Conservation (phyloP, 2,797 vertebrate species). For the Myotis planiceps region DNA sequence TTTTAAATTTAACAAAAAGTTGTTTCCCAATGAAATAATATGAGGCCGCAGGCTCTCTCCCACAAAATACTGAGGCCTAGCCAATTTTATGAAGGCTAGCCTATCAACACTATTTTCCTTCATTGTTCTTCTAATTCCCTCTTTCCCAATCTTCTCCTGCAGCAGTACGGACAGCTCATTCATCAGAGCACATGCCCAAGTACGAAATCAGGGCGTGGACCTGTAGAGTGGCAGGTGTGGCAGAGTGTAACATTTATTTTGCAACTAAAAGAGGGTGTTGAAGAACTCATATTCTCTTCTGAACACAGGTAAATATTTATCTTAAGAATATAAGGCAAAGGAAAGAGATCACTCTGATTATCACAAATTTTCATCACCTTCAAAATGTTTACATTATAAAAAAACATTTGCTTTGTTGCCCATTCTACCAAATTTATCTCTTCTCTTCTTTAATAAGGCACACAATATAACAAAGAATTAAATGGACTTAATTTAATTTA, state of each 20-base stretch:
- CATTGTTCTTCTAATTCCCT: neutral
- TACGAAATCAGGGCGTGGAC: neutral
- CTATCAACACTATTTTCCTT: neutral
- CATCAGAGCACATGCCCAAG: neutral
- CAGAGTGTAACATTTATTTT: neutral
- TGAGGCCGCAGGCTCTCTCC: neutral
- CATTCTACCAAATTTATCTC: constrained; percentile 16
- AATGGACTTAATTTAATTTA: constrained; percentile 21
- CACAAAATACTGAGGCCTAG: neutral
- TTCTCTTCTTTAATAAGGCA: constrained; percentile 23
- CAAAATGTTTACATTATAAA: neutral
- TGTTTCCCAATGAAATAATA: neutral
- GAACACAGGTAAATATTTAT: neutral
- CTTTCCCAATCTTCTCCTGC: neutral
- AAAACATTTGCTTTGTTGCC: constrained; percentile 59
- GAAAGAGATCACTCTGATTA: constrained; percentile 55
- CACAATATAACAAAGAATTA: neutral
- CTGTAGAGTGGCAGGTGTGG: neutral
- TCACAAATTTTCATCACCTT: constrained; percentile 52
- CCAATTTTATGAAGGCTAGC: neutral
- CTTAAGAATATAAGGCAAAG: constrained; percentile 29
- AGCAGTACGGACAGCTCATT: neutral
- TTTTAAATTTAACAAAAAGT: neutral
- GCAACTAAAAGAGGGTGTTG: neutral
- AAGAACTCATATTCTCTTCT: neutral